Evolutionary conservation across 2,888 invertebrate genomes (phyloP), one percentile per base, ranked within the genome.

Genomic region (Ornithoptera priamus): DNA sequence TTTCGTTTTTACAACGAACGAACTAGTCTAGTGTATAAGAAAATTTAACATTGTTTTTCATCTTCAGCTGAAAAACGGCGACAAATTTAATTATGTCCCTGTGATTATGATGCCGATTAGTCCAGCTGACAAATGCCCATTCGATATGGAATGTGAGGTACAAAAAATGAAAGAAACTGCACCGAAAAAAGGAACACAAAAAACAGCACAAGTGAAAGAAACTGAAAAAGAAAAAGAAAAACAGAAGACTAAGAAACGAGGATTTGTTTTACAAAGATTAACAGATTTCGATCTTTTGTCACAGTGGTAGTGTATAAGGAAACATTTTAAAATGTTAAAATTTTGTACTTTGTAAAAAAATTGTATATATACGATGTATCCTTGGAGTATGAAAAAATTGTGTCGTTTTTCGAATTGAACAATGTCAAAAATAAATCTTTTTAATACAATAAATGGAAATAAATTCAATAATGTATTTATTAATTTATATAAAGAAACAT

Each of bases 91-190:
- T 30, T 90, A 86, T 63, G 84, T 91, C 2, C 91, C 91, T 2
- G 83, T 92, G 0, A 87, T 92, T 56, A 87, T 92, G 88, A 90
- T 92, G 90, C 91, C 91, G 1, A 83, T 92, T 67, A 85, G 83
- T 66, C 74, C 89, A 4, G 85, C 89, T 3, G 86, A 89, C 57
- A 75, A 88, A 64, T 91, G 90, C 59, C 90, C 90, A 2, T 89
- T 91, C 68, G 89, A 90, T 72, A 84, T 91, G 79, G 82, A 89
- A 7, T 86, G 86, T 74, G 88, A 88, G 78, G 72, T 84, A 5
- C 76, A 86, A 72, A 88, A 87, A 79, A 81, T 82, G 1, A 82
- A 84, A 67, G 83, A 83, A 73, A 63, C 74, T 3, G 85, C 84
- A 74, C 73, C 80, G 18, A 57, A 67, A 60, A 67, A 67, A 42